Base-by-base conservation (phyloP, 2,113 vertebrate species). In the Carassius carassius region DNA sequence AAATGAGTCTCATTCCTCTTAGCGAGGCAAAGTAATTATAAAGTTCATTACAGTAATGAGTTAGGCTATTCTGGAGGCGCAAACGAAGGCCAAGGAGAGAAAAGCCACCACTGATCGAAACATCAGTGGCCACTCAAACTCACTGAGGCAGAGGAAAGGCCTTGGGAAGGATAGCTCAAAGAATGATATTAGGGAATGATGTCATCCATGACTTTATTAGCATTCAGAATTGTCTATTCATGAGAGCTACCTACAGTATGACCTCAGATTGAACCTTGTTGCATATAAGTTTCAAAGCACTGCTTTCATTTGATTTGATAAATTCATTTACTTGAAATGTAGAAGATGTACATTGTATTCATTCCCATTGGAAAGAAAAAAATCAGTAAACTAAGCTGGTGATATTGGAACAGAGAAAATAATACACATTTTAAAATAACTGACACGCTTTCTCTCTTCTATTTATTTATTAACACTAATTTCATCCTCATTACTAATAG, bases 1-100 rank as follows among this genome's bases (percentile, higher is more conserved):
- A 95, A 87, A 95, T 94, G 92, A 90, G 90, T 91, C 92, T 90
- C 91, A 90, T 94, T 93, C 91, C 93, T 93, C 92, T 93, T 89
- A 93, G 91, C 87, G 89, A 92, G 92, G 92, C 92, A 92, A 94
- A 92, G 93, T 94, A 94, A 95, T 94, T 95, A 95, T 93, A 94
- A 94, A 94, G 94, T 94, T 95, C 93, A 95, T 95, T 95, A 94
- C 91, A 92, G 92, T 94, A 94, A 95, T 95, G 94, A 95, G 92
- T 92, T 90, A 92, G 93, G 91, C 93, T 91, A 92, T 90, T 67
- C 91, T 92, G 88, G 87, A 87, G 90, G 89, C 90, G 92, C 88
- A 91, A 92, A 92, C 90, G 90, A 87, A 91, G 90, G 91, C 92
- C 81, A 87, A 87, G 87, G 90, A 89, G 85, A 75, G 89, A 51